These are phyloP conservation scores for Dendropsophus ebraccatus DNA, from an alignment of 2,113 vertebrate species.

Conservation along the genomic window DNA sequence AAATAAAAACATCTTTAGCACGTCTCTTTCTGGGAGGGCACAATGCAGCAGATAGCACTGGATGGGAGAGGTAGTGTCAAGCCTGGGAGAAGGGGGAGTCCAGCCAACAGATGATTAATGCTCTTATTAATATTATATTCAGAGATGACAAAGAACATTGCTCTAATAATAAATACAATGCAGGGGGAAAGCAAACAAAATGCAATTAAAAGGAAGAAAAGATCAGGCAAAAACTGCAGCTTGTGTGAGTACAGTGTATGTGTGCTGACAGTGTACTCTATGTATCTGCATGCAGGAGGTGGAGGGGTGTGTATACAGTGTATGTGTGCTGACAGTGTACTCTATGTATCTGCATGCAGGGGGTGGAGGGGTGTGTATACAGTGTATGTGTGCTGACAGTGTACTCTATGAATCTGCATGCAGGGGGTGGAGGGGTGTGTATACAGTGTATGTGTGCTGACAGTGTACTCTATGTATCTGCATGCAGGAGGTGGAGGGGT, in stretches of 20 bases:
- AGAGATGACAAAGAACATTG: conserved; percentile 19
- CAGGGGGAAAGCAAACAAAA: not conserved
- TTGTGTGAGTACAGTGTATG: not conserved
- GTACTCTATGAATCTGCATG: too few relatives aligned
- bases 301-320: too few relatives aligned
- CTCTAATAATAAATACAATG: not conserved
- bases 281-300: too few relatives aligned
- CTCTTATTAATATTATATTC: conserved; percentile 52
- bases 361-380: too few relatives aligned
- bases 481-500: too few relatives aligned
- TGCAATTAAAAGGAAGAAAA: not conserved
- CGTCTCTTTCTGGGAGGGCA: conserved; percentile 19
- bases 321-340: too few relatives aligned
- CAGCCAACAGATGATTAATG: conserved; percentile 43
- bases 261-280: not conserved
- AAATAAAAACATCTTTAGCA: conserved; percentile 51
- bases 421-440: too few relatives aligned
- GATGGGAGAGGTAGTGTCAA: not conserved
- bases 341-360: too few relatives aligned
- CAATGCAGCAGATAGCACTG: conserved; percentile 38
- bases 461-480: too few relatives aligned
- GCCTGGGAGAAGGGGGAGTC: not conserved
- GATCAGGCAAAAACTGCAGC: not conserved
- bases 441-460: too few relatives aligned
- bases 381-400: too few relatives aligned